A percentile compares a stretch with the other conserved stretches of the same genome.
phyloP scores from a whole-genome alignment of 92 coral and sea anemone species.

The Bergia sp. region DNA sequence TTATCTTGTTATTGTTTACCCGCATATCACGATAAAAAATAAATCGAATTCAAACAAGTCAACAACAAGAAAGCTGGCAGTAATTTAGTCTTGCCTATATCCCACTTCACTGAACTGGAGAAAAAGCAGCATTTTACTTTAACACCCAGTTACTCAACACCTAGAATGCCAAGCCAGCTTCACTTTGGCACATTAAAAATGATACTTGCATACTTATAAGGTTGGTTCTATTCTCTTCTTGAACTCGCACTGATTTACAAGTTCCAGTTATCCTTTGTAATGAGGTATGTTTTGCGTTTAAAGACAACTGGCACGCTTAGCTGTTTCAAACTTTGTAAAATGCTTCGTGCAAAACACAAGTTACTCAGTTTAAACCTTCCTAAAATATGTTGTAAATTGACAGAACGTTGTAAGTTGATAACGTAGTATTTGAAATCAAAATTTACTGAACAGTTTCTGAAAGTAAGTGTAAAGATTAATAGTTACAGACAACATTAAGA shows the following conservation, averaged over 20 bases:
- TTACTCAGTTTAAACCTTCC: background rate
- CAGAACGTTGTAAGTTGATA: background rate
- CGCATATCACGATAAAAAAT: slow-evolving; percentile 32
- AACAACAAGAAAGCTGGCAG: slow-evolving; percentile 29
- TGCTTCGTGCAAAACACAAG: background rate
- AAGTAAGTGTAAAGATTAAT: background rate
- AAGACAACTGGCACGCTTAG: background rate
- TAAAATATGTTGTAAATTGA: background rate
- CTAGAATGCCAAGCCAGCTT: slow-evolving; percentile 51
- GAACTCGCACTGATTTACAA: slow-evolving; percentile 25
- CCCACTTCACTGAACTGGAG: slow-evolving; percentile 45
- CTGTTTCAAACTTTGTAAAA: no score
- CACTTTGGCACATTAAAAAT: slow-evolving; percentile 38
- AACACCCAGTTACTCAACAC: slow-evolving; percentile 29
- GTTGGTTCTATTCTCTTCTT: slow-evolving; percentile 42
- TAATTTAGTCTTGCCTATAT: slow-evolving; percentile 18
- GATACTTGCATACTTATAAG: slow-evolving; percentile 48
- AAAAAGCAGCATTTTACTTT: slow-evolving; percentile 24
- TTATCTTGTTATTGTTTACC: background rate
- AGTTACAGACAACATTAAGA: background rate
- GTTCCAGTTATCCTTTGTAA: background rate
- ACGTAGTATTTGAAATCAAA: background rate
- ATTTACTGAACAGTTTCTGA: background rate
- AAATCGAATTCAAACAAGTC: slow-evolving; percentile 46
- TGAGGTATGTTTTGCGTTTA: slow-evolving; percentile 16